A percentile compares a stretch with the other conserved stretches of the same genome.
These are phyloP conservation scores for Artibeus lituratus DNA, from an alignment of 2,797 vertebrate genomes.

Conservation along the genomic window DNA sequence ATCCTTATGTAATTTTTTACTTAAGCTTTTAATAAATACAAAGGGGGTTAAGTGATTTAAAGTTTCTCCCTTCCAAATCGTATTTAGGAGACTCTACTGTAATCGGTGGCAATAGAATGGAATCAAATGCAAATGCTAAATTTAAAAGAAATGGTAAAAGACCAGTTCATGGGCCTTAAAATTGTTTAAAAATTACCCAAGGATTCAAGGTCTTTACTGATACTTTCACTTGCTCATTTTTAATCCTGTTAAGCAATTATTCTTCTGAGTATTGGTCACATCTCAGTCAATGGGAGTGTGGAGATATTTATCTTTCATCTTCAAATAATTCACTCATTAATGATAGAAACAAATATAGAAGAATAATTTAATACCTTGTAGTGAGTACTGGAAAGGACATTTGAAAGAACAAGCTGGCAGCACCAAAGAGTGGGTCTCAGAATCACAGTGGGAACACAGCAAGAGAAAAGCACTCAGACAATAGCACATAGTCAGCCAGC, in stretches of 20 bases:
- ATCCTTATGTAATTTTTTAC: slow-evolving; percentile 54
- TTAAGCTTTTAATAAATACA: slow-evolving; percentile 53
- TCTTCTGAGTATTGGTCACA: background rate
- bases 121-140: slow-evolving; percentile 37
- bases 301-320: background rate
- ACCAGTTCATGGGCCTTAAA: background rate
- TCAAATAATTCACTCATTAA: background rate
- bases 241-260: slow-evolving; percentile 19
- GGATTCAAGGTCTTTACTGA: background rate
- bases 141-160: slow-evolving; percentile 52
- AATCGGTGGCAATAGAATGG: slow-evolving; percentile 30
- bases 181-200: slow-evolving; percentile 10
- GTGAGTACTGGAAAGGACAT: background rate
- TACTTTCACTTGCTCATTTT: slow-evolving; percentile 19
- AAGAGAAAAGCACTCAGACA: background rate
- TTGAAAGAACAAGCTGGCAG: background rate
- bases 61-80: slow-evolving; percentile 32
- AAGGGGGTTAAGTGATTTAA: slow-evolving; percentile 17
- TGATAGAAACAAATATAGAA: background rate
- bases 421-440: background rate
- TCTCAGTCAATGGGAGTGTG: background rate
- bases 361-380: background rate
- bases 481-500: background rate
- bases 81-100: slow-evolving; percentile 31
- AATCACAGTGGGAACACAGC: background rate